Evolutionary conservation across 2,113 vertebrate genomes (phyloP).

Genomic region (Anas platyrhynchos): DNA sequence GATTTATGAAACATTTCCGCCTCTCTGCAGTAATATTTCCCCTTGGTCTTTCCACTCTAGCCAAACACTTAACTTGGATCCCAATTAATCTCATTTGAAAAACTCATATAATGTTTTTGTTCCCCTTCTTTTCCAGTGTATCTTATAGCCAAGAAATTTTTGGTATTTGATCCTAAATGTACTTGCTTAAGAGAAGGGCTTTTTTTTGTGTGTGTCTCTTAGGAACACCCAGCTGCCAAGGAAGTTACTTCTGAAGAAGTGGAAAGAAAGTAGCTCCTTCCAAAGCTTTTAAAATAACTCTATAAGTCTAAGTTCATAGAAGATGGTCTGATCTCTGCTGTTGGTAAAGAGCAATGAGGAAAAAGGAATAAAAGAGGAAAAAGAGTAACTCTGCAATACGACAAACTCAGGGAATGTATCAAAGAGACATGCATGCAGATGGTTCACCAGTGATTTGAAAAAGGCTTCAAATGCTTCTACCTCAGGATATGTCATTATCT

Average conservation of each 20-base stretch:
- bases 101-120: background rate
- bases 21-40: background rate
- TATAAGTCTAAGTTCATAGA: background rate
- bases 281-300: background rate
- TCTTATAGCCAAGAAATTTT: background rate
- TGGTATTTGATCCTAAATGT: background rate
- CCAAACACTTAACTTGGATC: background rate
- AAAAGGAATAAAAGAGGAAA: background rate
- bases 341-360: background rate
- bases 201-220: background rate
- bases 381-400: background rate
- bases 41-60: background rate
- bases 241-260: background rate
- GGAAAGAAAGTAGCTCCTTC: background rate
- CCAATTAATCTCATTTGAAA: background rate
- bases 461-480: background rate
- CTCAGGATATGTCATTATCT: slow-evolving; percentile 44
- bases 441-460: slow-evolving; percentile 5
- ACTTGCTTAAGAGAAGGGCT: background rate
- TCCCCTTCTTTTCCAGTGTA: background rate
- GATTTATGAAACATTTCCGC: background rate
- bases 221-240: background rate
- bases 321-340: background rate
- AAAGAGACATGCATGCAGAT: background rate
- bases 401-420: background rate